These are phyloP conservation scores for Scartelaos histophorus DNA, from an alignment of 2,113 vertebrate species.

Conservation along the genomic window DNA sequence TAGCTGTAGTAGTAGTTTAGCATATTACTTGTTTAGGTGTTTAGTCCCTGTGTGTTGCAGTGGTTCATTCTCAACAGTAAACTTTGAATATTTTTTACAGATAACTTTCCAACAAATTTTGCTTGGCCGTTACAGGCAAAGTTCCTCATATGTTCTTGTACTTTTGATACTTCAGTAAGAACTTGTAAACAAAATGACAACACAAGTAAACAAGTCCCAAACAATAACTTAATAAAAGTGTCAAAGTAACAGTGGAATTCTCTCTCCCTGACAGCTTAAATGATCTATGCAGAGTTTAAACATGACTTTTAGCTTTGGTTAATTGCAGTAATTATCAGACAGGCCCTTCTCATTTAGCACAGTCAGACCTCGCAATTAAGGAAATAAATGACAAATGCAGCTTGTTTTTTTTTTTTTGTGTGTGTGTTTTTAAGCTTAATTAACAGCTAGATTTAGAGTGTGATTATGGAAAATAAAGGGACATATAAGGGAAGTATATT, in stretches of 20 bases:
- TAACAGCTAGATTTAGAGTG: background rate
- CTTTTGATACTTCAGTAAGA: background rate
- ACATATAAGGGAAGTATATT: background rate
- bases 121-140: background rate
- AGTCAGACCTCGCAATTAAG: conserved; percentile 92
- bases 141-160: background rate
- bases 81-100: too few species aligned
- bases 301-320: conserved; percentile 78
- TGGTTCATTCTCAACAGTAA: too few species aligned
- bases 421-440: background rate
- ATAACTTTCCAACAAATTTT: too few species aligned
- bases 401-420: background rate
- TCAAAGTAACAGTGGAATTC: background rate
- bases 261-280: conserved; percentile 81
- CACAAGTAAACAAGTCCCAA: background rate
- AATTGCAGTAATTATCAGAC: conserved; percentile 95
- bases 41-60: too few species aligned
- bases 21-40: too few species aligned
- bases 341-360: conserved; percentile 93
- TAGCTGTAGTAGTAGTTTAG: too few species aligned
- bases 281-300: conserved; percentile 51
- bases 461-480: conserved; percentile 44
- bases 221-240: conserved; percentile 5
- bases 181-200: background rate
- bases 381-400: conserved; percentile 84